A percentile compares a stretch with the other conserved stretches of the same genome.
phyloP scores from a whole-genome alignment of 2,113 vertebrate genomes.

The Phrynosoma platyrhinos region DNA sequence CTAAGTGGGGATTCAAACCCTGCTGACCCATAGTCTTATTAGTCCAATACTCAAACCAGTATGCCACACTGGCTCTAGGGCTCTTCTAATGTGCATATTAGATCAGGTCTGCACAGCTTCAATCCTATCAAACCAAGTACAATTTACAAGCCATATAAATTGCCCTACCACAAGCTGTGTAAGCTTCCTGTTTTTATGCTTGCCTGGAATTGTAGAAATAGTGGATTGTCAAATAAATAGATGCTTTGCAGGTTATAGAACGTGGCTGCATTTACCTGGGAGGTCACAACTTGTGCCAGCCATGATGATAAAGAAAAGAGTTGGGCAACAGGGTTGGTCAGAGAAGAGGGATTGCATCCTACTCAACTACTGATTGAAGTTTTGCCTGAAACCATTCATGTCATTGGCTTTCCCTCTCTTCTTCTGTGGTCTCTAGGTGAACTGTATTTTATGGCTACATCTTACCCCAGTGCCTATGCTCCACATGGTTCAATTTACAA shows the following conservation, averaged over 20 bases:
- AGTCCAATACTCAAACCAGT: no score
- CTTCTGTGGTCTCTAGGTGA: constrained; percentile 77
- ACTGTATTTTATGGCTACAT: constrained; percentile 87
- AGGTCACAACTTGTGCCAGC: not conserved
- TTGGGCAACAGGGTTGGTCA: no score
- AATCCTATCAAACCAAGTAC: not conserved
- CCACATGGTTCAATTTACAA: constrained; percentile 84
- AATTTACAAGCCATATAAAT: not conserved
- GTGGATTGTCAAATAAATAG: not conserved
- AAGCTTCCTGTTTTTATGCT: not conserved
- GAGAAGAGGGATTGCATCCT: not conserved
- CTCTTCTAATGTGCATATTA: no score
- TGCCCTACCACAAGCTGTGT: not conserved
- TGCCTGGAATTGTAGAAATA: not conserved
- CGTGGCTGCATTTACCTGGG: not conserved
- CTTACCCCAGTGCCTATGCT: constrained; percentile 81
- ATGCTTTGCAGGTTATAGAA: not conserved
- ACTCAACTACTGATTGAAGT: not conserved
- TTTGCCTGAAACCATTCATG: not conserved
- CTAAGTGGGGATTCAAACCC: no score
- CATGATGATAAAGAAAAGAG: not conserved
- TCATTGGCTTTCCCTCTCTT: not conserved
- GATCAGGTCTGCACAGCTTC: no score
- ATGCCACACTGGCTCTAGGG: no score
- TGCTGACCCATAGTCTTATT: no score